phyloP scores from a whole-genome alignment of 2,888 invertebrate genomes.

The Oxytorus armatus region DNA sequence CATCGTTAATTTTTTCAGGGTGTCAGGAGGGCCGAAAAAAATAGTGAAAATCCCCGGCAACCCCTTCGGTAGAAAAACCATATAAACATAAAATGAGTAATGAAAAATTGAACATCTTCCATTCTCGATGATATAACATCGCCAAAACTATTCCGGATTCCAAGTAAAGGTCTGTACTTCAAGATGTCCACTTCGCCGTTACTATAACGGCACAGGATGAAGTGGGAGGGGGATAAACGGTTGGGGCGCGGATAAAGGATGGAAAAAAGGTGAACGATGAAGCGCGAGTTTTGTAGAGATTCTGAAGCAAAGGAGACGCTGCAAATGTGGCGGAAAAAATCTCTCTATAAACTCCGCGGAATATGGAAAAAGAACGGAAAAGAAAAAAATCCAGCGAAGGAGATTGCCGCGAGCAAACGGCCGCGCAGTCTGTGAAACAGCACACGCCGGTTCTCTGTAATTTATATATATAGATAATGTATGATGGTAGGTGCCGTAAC shows the following conservation, averaged over 20 bases:
- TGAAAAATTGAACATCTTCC: no score
- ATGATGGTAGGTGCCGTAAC: conserved; percentile 68
- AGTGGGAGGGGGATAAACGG: conserved; percentile 26
- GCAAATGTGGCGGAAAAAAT: conserved; percentile 25
- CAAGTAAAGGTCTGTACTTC: neutral
- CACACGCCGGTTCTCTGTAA: conserved; percentile 25
- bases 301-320: conserved; percentile 28
- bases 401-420: conserved; percentile 29
- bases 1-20: no score
- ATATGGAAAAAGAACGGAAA: neutral
- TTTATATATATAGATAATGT: conserved; percentile 54
- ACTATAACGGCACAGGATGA: conserved; percentile 33
- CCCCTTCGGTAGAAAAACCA: no score
- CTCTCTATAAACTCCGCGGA: conserved; percentile 13
- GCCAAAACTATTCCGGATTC: conserved; percentile 11
- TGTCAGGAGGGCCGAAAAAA: no score
- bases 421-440: conserved; percentile 27
- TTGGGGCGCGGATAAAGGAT: conserved; percentile 19
- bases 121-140: conserved; percentile 1
- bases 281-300: conserved; percentile 29
- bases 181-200: conserved; percentile 48
- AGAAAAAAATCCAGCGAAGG: neutral
- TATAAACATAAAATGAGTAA: no score
- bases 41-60: no score
- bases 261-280: conserved; percentile 28